Conservation (phyloP, 2,113 vertebrate genomes). For the Eretmochelys imbricata region DNA sequence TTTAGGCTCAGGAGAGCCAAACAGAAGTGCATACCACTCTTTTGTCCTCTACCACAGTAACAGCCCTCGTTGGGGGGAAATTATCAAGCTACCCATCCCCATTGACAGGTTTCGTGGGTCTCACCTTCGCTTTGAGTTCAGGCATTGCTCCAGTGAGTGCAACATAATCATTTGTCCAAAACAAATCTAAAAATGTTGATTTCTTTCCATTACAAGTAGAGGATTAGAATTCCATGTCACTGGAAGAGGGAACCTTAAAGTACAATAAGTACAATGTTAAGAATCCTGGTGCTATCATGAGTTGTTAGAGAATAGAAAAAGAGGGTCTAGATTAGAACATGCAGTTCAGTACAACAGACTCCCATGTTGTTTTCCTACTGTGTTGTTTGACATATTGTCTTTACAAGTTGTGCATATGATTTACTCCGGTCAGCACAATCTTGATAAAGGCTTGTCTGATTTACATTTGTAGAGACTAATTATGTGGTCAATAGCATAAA, state of each 20-base stretch:
- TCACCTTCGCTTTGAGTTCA: conserved; percentile 96
- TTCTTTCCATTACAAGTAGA: accelerated
- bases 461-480: background rate
- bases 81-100: conserved; percentile 94
- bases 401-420: background rate
- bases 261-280: background rate
- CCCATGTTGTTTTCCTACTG: background rate
- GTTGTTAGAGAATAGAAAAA: background rate
- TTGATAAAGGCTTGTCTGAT: background rate
- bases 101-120: conserved; percentile 95
- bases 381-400: conserved; percentile 18
- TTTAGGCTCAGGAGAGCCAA: conserved; percentile 92
- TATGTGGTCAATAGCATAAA: background rate
- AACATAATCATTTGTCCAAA: background rate
- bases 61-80: conserved; percentile 95
- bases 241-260: background rate
- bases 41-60: conserved; percentile 98
- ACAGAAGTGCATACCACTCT: conserved; percentile 90
- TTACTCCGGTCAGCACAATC: background rate
- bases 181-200: background rate
- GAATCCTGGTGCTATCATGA: accelerated
- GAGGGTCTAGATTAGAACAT: background rate
- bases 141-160: conserved; percentile 96
- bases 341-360: background rate
- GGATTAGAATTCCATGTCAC: background rate